Base-by-base conservation (phyloP, 2,797 vertebrate genomes). In the Chelon labrosus region DNA sequence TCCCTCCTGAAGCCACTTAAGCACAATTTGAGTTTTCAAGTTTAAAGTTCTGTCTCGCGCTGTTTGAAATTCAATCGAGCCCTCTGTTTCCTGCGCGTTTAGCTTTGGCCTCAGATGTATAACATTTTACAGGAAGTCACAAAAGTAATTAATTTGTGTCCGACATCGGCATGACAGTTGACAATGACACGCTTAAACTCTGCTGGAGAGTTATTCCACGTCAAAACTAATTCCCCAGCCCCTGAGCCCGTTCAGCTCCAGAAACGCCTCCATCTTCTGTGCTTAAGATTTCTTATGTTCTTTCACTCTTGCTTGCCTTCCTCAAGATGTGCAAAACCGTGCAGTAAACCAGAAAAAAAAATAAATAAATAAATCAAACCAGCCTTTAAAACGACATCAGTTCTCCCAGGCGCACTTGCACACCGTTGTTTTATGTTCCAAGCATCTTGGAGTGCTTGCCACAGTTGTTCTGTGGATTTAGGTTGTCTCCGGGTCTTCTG, bases 1-100 rank as follows among this genome's bases (percentile, higher is more conserved):
- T 22, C n/a, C 5, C 75, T 61, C 50, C 39, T 39, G 51, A 70
- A 41, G 56, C 20, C 39, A 19, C 37, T 19, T 52, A 9, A 12
- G 57, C 25, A 44, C 38, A 49, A 56, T 59, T 51, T 62, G n/a
- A 63, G 44, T 42, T 68, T 53, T 59, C 42, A 52, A 44, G n/a
- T 22, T 62, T 46, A 7, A 11, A 41, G 39, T 41, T 3, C 3
- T 3, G 37, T 31, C 39, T 54, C 46, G 13, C 41, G 2, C 52
- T 65, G 49, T 19, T 83, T 73, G 31, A 65, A 56, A 78, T 70
- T 78, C 62, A 67, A 37, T 14, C 38, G 17, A 63, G 65, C 12
- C 46, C 51, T 10, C 52, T 12, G 2, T 70, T 67, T n/a, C n/a
- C 46, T 49, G 46, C 9, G 3, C 19, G 20, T 25, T 13, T 25